Evolutionary conservation across 92 coral and sea anemone genomes (phyloP).

Genomic region (Meandrina meandrites): DNA sequence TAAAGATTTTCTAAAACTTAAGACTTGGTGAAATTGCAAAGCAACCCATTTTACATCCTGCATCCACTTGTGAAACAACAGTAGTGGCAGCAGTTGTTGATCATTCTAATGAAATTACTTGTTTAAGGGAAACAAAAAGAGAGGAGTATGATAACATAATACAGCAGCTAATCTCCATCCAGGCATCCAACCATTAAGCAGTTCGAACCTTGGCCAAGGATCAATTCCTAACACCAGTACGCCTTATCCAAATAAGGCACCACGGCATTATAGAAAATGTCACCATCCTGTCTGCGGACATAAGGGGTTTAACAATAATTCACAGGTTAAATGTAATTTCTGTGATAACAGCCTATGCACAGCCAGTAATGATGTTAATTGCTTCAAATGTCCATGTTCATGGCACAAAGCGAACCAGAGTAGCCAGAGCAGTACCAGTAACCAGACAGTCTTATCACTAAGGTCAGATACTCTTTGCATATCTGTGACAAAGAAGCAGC

Average conservation of each 20-base stretch:
- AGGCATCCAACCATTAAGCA: constrained; percentile 1
- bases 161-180: not conserved
- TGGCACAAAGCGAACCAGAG: constrained; percentile 19
- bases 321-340: constrained; percentile 8
- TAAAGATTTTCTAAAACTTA: constrained; percentile 31
- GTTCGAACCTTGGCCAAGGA: not conserved
- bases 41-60: constrained; percentile 41
- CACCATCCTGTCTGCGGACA: constrained; percentile 19
- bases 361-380: not conserved
- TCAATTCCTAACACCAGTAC: not conserved
- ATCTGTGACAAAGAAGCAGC: not conserved
- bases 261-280: constrained; percentile 26
- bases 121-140: not conserved
- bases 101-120: not conserved
- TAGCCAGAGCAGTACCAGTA: not conserved
- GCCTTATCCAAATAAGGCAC: not conserved
- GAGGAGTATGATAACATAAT: not conserved
- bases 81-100: not conserved
- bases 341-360: constrained; percentile 8
- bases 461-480: not conserved
- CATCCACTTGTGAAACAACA: not conserved
- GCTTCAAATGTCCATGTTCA: not conserved
- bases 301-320: not conserved
- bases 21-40: constrained; percentile 52
- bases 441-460: not conserved